phyloP scores from a whole-genome alignment of 2,113 vertebrate species.

The Paratilapia polleni region DNA sequence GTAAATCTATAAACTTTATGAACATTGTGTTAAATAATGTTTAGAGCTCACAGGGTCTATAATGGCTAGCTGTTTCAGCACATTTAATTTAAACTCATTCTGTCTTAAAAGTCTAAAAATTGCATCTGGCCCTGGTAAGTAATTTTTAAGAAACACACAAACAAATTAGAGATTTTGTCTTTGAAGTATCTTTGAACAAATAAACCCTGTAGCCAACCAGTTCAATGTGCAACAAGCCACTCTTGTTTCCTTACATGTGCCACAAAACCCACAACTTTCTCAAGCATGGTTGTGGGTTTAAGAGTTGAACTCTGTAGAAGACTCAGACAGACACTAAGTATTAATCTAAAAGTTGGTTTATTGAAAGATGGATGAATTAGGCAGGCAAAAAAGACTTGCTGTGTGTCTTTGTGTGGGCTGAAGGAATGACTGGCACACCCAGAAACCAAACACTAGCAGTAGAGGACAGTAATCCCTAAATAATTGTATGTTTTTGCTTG shows the following conservation, averaged over 20 bases:
- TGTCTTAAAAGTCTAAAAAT: not conserved
- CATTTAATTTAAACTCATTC: not conserved
- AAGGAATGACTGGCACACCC: slow-evolving; percentile 64
- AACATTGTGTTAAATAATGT: too few species aligned
- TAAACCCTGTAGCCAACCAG: not conserved
- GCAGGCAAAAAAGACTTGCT: not conserved
- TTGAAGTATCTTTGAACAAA: slow-evolving; percentile 3
- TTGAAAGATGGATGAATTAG: not conserved
- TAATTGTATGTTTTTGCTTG: slow-evolving; percentile 48
- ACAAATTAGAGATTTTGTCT: not conserved
- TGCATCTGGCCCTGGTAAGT: fast-evolving
- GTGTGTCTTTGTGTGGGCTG: slow-evolving; percentile 51
- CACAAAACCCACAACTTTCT: not conserved
- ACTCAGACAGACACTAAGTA: not conserved
- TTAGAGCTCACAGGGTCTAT: not conserved
- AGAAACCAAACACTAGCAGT: slow-evolving; percentile 68
- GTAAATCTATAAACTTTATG: not conserved
- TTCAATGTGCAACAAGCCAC: not conserved
- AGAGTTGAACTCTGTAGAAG: not conserved
- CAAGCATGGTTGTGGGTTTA: not conserved
- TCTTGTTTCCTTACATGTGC: not conserved
- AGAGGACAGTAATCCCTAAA: slow-evolving; percentile 55
- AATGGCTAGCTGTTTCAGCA: fast-evolving
- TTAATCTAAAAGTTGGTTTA: not conserved
- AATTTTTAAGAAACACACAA: not conserved